Base-by-base conservation (phyloP, 2,888 invertebrate genomes). In the Chloromyia formosa region DNA sequence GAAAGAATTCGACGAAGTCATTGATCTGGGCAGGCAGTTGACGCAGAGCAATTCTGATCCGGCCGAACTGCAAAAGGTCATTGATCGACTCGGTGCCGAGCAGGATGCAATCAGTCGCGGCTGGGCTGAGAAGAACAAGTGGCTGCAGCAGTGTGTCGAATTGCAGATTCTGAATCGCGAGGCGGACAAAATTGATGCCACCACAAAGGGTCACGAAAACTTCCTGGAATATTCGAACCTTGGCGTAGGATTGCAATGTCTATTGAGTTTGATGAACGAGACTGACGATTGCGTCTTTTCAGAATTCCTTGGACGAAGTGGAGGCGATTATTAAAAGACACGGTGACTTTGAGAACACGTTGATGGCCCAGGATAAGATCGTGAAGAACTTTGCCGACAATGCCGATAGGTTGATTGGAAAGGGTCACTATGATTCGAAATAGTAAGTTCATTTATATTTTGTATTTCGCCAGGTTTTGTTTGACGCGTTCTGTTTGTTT, bases 101-200 rank as follows among this genome's bases (percentile, higher is more conserved):
- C 91, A 94, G 81, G 89, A 90, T 72, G 91, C 92, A 0, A 90
- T 97, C 0, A 88, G 89, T 22, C 88, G 92, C 81, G 91, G 94
- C 81, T 97, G 97, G 95, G 86, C 89, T 62, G 92, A 93, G 74
- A 96, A 97, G 82, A 93, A 96, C 74, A 91, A 92, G 62, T 92
- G 93, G 88, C 86, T 98, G 75, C 90, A 93, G 79, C 96, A 98
- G 83, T 92, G 95, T 78, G 89, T 95, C 42, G 94, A 97, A 79
- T 86, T 98, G 76, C 96, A 95, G 85, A 89, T 93, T 78, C 97
- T 97, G 86, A 96, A 96, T 85, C 91, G 96, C 53, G 98, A 98
- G 84, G 97, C 97, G 0, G 98, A 98, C 83, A 95, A 97, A 83
- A 95, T 98, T 78, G 98, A 98, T 86, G 96, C 98, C 0, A 93